phyloP scores from a whole-genome alignment of 2,888 invertebrate species.

The Callimorpha dominula region DNA sequence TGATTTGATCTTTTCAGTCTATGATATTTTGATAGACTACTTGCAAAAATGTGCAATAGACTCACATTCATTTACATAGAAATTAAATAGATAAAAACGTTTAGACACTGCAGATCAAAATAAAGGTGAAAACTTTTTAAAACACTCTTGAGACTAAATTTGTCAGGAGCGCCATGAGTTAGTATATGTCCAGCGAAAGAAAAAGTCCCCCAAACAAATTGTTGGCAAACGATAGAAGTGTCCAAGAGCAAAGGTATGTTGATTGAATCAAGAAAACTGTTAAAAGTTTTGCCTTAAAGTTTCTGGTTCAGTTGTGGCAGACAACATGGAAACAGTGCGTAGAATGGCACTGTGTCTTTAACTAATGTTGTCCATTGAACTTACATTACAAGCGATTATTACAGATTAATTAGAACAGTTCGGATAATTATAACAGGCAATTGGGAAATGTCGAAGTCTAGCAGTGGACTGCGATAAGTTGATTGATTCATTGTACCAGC shows the following conservation, averaged over 20 bases:
- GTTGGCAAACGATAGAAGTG: conserved; percentile 84
- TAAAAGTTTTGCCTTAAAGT: conserved; percentile 79
- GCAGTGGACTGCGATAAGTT: too few species aligned
- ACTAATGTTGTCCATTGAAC: conserved; percentile 38
- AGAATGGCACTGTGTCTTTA: conserved; percentile 53
- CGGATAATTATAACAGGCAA: too few species aligned
- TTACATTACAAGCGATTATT: conserved; percentile 17
- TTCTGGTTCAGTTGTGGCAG: conserved; percentile 74
- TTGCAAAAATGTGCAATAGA: not conserved
- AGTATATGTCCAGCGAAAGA: conserved; percentile 66
- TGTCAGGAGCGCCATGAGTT: conserved; percentile 72
- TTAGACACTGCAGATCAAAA: conserved; percentile 68
- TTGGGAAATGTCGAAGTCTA: too few species aligned
- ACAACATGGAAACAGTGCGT: conserved; percentile 72
- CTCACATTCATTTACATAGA: too few species aligned
- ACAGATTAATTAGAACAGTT: not conserved
- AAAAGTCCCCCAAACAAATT: conserved; percentile 83
- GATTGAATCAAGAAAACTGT: conserved; percentile 86
- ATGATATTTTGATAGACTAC: not conserved
- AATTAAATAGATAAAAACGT: conserved; percentile 55
- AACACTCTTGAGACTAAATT: conserved; percentile 78
- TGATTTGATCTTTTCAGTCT: not conserved
- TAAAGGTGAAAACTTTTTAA: conserved; percentile 69
- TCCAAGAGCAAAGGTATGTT: conserved; percentile 85
- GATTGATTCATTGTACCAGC: too few species aligned